Evolutionary conservation across 92 coral and sea anemone genomes (phyloP), one percentile per base, ranked within the genome.

Genomic region (Diadumene lineata): DNA sequence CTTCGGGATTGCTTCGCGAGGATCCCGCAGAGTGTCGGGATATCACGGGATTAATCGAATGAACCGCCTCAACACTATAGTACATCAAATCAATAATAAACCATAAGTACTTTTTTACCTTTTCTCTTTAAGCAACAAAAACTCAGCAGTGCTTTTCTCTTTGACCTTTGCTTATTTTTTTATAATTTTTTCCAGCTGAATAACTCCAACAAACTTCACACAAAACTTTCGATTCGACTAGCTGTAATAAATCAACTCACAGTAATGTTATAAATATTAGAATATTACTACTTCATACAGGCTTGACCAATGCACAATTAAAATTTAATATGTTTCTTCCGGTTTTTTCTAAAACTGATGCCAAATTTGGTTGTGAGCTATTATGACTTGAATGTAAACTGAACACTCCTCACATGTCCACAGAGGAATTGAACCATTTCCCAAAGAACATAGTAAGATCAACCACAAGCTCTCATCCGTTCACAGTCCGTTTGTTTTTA

Each of bases 1-100:
- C 70, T 50, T 58, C 79, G 79, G 79, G 79, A 60, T 74, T 53
- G 58, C 22, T 4, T 18, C 56, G 1, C 69, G 79, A 30, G 70
- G 29, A 21, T 66, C 77, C 77, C 60, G 43, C 23, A 0, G 63
- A 0, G 10, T 8, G 6, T 21, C 26, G 32, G 44, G 9, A 50
- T 51, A 19, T 38, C 15, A 34, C 53, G 51, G 51, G 53, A 23
- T 58, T 7, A 17, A 18, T 34, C 56, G 43, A 10, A 66, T 21
- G 53, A 66, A 18, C 34, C 34, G 7, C 53, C 6, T 38, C 13
- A 38, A 6, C 6, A 38, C 6, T 38, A 38, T 38, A 38, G 6
- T 38, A 38, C 6, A 13, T 38, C 7, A 38, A 38, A 38, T 38
- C 13, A 38, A 38, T 38, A 38, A 4, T 38, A 38, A 38, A 38